These are phyloP conservation scores for Cepphus grylle DNA, from an alignment of 2,113 vertebrate species.

Conservation along the genomic window DNA sequence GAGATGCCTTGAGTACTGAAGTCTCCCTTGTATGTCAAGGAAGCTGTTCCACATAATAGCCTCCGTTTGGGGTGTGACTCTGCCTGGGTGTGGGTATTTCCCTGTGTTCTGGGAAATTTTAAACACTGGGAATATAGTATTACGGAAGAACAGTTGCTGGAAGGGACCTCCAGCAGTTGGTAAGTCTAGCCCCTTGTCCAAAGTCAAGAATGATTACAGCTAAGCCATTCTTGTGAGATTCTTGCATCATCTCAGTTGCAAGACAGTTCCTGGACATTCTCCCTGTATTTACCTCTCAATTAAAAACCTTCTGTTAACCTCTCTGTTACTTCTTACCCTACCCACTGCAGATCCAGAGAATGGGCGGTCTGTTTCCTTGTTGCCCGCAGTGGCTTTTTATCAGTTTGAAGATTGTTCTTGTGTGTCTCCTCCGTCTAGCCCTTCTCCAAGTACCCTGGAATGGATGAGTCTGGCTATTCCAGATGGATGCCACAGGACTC, in stretches of 20 bases:
- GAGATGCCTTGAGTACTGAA: neutral
- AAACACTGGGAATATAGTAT: neutral
- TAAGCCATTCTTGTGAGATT: neutral
- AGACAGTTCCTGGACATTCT: neutral
- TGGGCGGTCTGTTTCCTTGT: neutral
- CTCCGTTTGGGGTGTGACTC: neutral
- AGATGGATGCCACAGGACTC: neutral
- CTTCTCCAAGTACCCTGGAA: neutral
- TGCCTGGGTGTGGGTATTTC: neutral
- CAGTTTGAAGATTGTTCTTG: neutral
- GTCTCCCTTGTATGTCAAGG: neutral
- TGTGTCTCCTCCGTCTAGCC: neutral
- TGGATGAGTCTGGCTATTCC: neutral
- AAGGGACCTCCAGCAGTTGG: rapidly evolving
- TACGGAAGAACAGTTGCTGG: neutral
- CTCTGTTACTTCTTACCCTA: neutral
- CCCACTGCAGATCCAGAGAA: neutral
- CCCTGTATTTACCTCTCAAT: neutral
- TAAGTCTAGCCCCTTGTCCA: neutral
- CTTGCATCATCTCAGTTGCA: neutral
- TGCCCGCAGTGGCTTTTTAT: neutral
- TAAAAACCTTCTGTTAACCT: neutral
- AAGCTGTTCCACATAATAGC: neutral
- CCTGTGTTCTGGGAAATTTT: neutral
- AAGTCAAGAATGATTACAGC: neutral